A percentile compares a stretch with the other conserved stretches of the same genome.
Conservation (phyloP, 2,888 invertebrate species). For the Chloroclystis v-ata region DNA sequence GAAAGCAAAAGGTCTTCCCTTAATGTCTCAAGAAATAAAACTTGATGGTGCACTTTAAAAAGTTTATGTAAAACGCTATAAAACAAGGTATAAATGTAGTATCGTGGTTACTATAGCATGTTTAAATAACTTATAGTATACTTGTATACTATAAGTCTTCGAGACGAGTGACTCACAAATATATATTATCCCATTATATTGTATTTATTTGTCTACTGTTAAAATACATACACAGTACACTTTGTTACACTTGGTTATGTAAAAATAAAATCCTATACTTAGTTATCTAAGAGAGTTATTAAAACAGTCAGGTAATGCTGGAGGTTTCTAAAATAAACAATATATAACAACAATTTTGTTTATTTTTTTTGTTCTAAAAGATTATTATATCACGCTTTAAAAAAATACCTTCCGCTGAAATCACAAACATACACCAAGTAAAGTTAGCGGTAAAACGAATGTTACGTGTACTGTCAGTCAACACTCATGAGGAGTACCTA, state of each 20-base stretch:
- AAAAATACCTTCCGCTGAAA: neutral
- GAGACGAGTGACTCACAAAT: no score
- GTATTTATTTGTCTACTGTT: neutral
- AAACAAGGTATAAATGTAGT: neutral
- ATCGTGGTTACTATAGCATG: no score
- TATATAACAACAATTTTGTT: no score
- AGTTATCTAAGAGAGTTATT: neutral
- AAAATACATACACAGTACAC: no score
- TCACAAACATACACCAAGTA: neutral
- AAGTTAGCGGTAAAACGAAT: constrained; percentile 7
- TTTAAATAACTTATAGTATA: no score
- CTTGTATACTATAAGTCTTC: no score
- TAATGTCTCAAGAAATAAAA: constrained; percentile 5
- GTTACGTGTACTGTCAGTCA: constrained; percentile 1
- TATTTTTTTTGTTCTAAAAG: constrained; percentile 26
- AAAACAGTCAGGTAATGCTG: neutral
- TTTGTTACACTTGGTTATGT: no score
- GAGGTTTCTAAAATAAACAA: neutral
- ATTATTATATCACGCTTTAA: no score
- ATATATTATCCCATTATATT: neutral
- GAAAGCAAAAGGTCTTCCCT: neutral
- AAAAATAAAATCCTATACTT: no score
- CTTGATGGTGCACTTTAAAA: neutral
- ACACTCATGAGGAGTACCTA: constrained; percentile 10
- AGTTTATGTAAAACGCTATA: constrained; percentile 2